Evolutionary conservation across 2,797 vertebrate species (phyloP).

Genomic region (Ptychadena robeensis): DNA sequence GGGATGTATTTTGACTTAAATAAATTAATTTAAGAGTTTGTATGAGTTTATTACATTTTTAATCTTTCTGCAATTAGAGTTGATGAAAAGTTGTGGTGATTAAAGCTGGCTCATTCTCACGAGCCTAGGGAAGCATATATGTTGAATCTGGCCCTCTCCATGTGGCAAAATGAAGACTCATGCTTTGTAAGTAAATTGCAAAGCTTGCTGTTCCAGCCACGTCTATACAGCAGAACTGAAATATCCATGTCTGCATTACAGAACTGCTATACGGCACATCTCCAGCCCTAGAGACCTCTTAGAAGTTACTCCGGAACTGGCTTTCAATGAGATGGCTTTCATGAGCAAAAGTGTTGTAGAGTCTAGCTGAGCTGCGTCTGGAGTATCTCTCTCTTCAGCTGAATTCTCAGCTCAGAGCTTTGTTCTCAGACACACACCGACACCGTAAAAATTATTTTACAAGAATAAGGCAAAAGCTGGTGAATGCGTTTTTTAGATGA

Average conservation of each 20-base stretch:
- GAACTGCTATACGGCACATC: background rate
- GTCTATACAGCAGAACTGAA: background rate
- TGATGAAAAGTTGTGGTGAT: background rate
- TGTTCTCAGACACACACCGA: background rate
- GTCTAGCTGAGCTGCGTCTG: background rate
- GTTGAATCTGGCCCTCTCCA: too few species aligned
- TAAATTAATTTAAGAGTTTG: too few species aligned
- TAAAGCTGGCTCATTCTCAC: background rate
- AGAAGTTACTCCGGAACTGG: constrained; percentile 10
- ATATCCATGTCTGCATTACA: background rate
- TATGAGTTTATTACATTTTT: too few species aligned
- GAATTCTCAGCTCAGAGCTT: background rate
- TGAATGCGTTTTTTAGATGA: constrained; percentile 43
- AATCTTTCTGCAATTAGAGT: background rate
- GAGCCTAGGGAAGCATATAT: background rate
- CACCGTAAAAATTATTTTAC: constrained; percentile 26
- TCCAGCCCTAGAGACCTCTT: background rate
- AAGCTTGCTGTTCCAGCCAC: background rate
- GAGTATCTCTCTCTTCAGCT: constrained; percentile 23
- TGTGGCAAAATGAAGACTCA: background rate
- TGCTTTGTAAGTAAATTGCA: too few species aligned
- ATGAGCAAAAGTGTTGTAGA: constrained; percentile 4
- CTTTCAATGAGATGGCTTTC: constrained; percentile 2
- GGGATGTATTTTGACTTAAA: too few species aligned
- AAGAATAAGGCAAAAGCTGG: background rate